Percentiles rank a stretch among this genome's conserved stretches.
phyloP scores from a whole-genome alignment of 1,140 invertebrate genomes.

The Meloidogyne floridensis region DNA sequence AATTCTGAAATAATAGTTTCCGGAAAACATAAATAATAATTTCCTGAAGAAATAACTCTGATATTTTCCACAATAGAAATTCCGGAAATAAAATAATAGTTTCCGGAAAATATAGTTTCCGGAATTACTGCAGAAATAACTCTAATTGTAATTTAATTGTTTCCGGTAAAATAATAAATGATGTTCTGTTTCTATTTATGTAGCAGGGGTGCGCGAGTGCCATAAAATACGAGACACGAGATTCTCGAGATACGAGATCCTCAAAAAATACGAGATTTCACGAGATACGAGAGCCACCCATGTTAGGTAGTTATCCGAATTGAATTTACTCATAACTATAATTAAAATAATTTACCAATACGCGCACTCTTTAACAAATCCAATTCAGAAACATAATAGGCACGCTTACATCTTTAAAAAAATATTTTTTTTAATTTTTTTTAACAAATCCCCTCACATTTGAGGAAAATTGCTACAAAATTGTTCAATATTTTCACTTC shows the following conservation, averaged over 20 bases:
- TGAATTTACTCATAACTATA: neutral
- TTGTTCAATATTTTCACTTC: neutral
- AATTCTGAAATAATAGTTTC: neutral
- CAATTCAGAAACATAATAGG: conserved; percentile 63
- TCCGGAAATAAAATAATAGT: neutral
- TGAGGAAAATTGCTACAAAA: conserved; percentile 23
- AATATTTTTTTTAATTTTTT: neutral
- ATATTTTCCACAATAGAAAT: neutral
- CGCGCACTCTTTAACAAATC: conserved; percentile 64
- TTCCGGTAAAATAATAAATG: neutral
- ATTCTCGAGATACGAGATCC: too few species aligned
- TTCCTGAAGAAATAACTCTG: neutral
- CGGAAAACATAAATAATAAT: neutral
- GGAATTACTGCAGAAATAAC: too few species aligned
- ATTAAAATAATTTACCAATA: conserved; percentile 9
- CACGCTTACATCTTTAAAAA: conserved; percentile 41
- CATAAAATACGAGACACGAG: too few species aligned
- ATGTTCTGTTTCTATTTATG: neutral
- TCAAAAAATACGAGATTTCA: too few species aligned
- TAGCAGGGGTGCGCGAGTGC: too few species aligned
- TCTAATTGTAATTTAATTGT: too few species aligned
- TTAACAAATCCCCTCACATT: neutral
- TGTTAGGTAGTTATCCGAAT: neutral
- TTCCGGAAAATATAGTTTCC: too few species aligned
- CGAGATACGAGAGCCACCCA: too few species aligned